Conservation (phyloP, 2,888 invertebrate species). For the Scelioninae gen. 1 region DNA sequence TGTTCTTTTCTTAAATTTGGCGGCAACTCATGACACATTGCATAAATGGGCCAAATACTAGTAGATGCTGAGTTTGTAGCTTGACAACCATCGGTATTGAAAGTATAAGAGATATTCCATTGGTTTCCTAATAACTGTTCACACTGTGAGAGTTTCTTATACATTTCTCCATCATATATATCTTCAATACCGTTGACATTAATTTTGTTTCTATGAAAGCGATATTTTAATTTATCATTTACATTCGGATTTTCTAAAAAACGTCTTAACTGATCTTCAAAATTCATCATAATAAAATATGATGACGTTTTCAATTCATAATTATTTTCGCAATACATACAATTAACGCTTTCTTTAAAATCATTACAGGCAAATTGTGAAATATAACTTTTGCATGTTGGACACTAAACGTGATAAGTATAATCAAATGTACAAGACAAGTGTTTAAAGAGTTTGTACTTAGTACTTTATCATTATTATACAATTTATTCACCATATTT, state of each 20-base stretch:
- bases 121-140: constrained; percentile 38
- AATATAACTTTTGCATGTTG: constrained; percentile 15
- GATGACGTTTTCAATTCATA: not conserved
- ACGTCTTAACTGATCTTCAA: constrained; percentile 15
- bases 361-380: not conserved
- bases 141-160: constrained; percentile 5
- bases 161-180: constrained; percentile 41
- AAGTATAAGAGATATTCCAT: not conserved
- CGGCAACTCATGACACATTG: too few species aligned
- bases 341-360: not conserved
- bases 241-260: constrained; percentile 30
- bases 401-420: constrained; percentile 41
- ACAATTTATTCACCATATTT: constrained; percentile 40
- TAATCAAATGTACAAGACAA: not conserved
- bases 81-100: too few species aligned
- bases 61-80: too few species aligned
- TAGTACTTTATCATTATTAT: constrained; percentile 22
- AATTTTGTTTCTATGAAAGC: constrained; percentile 6
- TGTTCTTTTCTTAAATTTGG: constrained; percentile 6
- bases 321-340: constrained; percentile 11
- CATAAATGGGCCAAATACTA: too few species aligned
- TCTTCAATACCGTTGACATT: constrained; percentile 7
- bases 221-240: constrained; percentile 15
- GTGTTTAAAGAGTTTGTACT: constrained; percentile 43
- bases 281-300: constrained; percentile 35